phyloP scores from a whole-genome alignment of 2,797 vertebrate species.

The Chelon auratus region DNA sequence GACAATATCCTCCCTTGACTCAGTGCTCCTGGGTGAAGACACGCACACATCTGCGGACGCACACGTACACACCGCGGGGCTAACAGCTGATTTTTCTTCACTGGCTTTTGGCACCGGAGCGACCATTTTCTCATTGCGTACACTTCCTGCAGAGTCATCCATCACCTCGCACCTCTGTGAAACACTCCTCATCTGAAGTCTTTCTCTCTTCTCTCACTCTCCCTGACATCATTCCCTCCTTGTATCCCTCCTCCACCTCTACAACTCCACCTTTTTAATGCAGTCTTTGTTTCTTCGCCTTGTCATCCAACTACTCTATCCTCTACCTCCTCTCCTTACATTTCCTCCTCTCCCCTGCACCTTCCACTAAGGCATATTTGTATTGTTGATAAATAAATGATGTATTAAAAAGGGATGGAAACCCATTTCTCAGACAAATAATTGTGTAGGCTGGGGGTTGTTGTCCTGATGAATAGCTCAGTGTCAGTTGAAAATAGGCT shows the following conservation, averaged over 20 bases:
- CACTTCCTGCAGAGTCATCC: slow-evolving; percentile 64
- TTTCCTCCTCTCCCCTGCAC: neutral
- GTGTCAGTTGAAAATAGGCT: slow-evolving; percentile 11
- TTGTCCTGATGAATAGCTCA: slow-evolving; percentile 17
- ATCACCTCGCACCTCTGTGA: slow-evolving; percentile 57
- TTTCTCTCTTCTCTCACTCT: slow-evolving; percentile 32
- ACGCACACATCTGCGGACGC: slow-evolving; percentile 13
- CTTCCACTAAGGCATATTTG: neutral
- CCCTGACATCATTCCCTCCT: slow-evolving; percentile 38
- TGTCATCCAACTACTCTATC: neutral
- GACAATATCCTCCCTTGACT: slow-evolving; percentile 53
- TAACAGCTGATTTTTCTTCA: slow-evolving; percentile 54
- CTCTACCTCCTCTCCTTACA: neutral
- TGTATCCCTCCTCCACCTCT: slow-evolving; percentile 1
- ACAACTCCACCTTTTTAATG: slow-evolving; percentile 8
- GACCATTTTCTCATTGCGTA: slow-evolving; percentile 62
- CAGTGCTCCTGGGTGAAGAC: slow-evolving; percentile 36
- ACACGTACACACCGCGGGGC: neutral
- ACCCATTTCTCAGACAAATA: slow-evolving; percentile 13
- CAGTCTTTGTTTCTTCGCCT: slow-evolving; percentile 1
- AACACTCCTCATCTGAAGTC: slow-evolving; percentile 53
- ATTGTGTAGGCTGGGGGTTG: neutral
- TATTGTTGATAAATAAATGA: slow-evolving; percentile 11
- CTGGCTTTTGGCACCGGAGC: slow-evolving; percentile 40
- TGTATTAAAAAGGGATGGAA: neutral